phyloP scores from a whole-genome alignment of 2,113 vertebrate species.

The Crocuta crocuta region DNA sequence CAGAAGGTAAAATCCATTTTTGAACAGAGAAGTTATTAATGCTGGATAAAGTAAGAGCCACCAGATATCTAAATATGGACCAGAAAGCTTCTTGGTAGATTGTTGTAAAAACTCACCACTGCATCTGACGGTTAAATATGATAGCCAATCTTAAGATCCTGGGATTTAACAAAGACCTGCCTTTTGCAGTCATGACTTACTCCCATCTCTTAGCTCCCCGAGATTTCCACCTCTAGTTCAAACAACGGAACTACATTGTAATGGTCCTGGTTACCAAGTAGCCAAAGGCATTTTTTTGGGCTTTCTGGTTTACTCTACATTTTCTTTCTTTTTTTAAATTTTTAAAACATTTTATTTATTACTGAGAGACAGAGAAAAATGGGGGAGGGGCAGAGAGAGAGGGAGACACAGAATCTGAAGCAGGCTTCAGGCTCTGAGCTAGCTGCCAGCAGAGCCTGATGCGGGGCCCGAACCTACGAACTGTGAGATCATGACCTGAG shows the following conservation, averaged over 20 bases:
- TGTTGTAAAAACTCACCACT: neutral
- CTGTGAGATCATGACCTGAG: too few species aligned
- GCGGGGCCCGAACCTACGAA: too few species aligned
- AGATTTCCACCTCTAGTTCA: neutral
- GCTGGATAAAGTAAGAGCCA: neutral
- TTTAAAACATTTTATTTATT: too few species aligned
- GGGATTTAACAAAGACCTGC: neutral
- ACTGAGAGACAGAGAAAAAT: too few species aligned
- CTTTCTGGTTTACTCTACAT: neutral
- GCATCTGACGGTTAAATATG: neutral
- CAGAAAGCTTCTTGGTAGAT: neutral
- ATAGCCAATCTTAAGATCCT: neutral
- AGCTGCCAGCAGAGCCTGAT: too few species aligned
- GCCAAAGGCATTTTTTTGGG: neutral
- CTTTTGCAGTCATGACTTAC: neutral
- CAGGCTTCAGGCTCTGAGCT: too few species aligned
- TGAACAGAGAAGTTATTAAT: neutral
- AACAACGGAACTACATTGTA: neutral
- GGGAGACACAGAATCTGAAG: too few species aligned
- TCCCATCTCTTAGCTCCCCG: neutral
- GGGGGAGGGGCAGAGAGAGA: too few species aligned
- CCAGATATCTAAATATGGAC: neutral
- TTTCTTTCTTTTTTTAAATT: neutral
- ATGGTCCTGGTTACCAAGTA: neutral
- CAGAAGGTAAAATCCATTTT: neutral